These are phyloP conservation scores for Trachelus stipa DNA, from an alignment of 2,888 invertebrate genomes.

Conservation along the genomic window DNA sequence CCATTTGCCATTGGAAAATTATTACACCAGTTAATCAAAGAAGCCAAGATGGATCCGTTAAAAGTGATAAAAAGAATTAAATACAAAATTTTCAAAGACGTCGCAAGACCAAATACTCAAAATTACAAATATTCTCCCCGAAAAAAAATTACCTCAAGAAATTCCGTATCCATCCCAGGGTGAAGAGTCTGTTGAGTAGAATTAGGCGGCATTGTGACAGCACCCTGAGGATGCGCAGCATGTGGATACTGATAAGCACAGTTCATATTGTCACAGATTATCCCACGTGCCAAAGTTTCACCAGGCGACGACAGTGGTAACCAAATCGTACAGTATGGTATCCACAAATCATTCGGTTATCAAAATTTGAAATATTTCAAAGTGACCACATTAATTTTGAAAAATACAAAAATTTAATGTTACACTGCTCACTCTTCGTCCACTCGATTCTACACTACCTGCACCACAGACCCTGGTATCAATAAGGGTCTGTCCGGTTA, in stretches of 20 bases:
- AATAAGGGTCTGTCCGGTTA: not conserved
- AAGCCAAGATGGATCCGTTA: not conserved
- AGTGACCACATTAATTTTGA: not conserved
- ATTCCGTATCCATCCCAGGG: conserved; percentile 54
- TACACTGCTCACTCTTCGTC: not conserved
- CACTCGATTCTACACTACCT: not conserved
- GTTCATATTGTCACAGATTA: conserved; percentile 48
- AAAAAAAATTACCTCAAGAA: conserved; percentile 56
- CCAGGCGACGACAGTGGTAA: not conserved
- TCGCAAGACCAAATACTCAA: not conserved
- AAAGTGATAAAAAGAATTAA: not conserved
- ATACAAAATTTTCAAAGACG: not conserved
- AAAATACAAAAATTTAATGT: not conserved
- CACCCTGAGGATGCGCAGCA: conserved; percentile 58
- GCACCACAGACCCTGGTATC: not conserved
- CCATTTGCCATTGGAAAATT: not conserved
- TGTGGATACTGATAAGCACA: conserved; percentile 64
- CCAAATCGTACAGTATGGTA: not conserved
- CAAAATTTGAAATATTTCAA: not conserved
- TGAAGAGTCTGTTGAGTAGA: conserved; percentile 54
- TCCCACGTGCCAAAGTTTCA: not conserved
- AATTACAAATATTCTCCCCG: not conserved
- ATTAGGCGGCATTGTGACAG: conserved; percentile 54
- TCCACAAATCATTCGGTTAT: not conserved
- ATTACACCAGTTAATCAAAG: not conserved